A percentile compares a stretch with the other conserved stretches of the same genome.
Evolutionary conservation across 2,888 invertebrate species (phyloP).

Genomic region (Odontocerum albicorne): DNA sequence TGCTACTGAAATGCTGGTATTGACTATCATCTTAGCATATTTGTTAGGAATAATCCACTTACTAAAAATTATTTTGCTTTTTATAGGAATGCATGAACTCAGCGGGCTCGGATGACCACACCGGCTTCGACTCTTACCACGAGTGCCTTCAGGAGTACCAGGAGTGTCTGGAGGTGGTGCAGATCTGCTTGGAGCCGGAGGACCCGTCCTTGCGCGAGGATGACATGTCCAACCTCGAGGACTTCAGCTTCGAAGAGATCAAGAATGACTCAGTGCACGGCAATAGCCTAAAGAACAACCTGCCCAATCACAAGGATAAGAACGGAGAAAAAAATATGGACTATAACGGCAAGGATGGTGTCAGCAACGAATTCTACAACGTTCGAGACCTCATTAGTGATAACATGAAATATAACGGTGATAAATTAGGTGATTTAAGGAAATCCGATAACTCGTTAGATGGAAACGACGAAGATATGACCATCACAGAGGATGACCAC

Average conservation of each 20-base stretch:
- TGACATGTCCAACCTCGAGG: constrained; percentile 51
- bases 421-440: constrained; percentile 25
- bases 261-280: constrained; percentile 24
- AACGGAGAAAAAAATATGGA: constrained; percentile 38
- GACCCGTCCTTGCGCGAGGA: constrained; percentile 58
- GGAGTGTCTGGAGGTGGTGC: constrained; percentile 63
- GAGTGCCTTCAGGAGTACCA: constrained; percentile 67
- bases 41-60: too few species aligned
- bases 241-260: constrained; percentile 51
- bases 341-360: constrained; percentile 37
- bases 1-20: too few species aligned
- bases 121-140: constrained; percentile 65
- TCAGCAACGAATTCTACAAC: constrained; percentile 40
- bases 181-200: constrained; percentile 63
- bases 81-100: constrained; percentile 58
- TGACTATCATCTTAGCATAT: too few species aligned
- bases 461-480: constrained; percentile 54
- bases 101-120: constrained; percentile 62
- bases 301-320: constrained; percentile 10
- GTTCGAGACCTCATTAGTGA: constrained; percentile 43
- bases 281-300: constrained; percentile 20
- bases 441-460: constrained; percentile 53
- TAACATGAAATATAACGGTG: constrained; percentile 42
- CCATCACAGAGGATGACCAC: constrained; percentile 54
- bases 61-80: too few species aligned